Base-by-base conservation (phyloP, 2,888 invertebrate species). In the Aelia acuminata region DNA sequence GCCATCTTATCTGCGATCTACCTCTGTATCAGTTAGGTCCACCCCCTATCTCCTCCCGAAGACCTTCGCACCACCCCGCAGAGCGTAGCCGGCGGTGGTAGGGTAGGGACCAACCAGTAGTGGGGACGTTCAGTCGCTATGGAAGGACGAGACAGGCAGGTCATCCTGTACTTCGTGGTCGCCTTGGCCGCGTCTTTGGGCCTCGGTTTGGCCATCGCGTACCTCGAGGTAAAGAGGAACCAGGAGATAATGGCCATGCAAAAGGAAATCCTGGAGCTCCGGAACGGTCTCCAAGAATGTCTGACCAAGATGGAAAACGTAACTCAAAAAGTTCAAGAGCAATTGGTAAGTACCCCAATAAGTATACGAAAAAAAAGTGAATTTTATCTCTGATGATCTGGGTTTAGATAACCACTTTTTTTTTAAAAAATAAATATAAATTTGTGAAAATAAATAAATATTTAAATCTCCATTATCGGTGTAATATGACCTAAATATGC, bases 201-300 rank as follows among this genome's bases (percentile, higher is more conserved):
- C 31, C 80, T 87, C 48, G 87, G 87, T 35, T 39, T 87, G 47
- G 87, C 87, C 50, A 87, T 87, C 53, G 87, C 87, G 18, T 87
- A 87, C 53, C 87, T 87, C 39, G 87, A 87, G 50, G 87, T 87
- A 26, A 80, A 50, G 49, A 80, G 87, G 49, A 57, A n/a, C 43
- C 50, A 80, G 43, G 87, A 87, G 48, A 80, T 87, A 13, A 35
- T 84, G 8, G 48, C 39, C 18, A 43, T 87, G 63, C 87, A 87
- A 63, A 87, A 70, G 87, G 87, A 87, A 47, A 48, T 87, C 11
- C 57, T 63, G n/a, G 43, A 57, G 22, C 63, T 87, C 47, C 48
- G 63, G 47, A 63, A 63, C 26, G 70, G 80, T 80, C 80, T 80
- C 22, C 80, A 80, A 43, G 80, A 80, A 47, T 80, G 43, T 13